phyloP scores from a whole-genome alignment of 2,888 invertebrate genomes.

The Drosophila vallismaia region DNA sequence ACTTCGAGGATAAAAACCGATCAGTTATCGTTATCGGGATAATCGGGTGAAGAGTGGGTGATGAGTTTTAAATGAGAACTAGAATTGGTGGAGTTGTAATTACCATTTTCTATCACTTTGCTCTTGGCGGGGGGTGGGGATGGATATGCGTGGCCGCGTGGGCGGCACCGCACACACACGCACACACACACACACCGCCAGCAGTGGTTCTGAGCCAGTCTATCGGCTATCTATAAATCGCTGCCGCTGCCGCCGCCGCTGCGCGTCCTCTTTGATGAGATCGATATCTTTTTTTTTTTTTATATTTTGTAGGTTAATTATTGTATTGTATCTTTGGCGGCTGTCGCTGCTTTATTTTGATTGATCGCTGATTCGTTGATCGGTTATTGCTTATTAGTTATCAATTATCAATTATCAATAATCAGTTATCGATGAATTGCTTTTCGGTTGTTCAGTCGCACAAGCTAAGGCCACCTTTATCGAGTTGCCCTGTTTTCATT shows the following conservation, averaged over 20 bases:
- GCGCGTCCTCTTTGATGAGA: slow-evolving; percentile 27
- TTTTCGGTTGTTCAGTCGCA: slow-evolving; percentile 67
- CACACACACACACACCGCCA: slow-evolving; percentile 73
- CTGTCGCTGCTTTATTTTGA: slow-evolving; percentile 28
- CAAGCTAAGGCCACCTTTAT: slow-evolving; percentile 74
- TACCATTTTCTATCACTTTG: slow-evolving; percentile 83
- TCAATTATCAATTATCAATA: slow-evolving; percentile 33
- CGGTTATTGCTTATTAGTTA: slow-evolving; percentile 48
- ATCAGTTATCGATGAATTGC: slow-evolving; percentile 31
- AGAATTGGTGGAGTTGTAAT: slow-evolving; percentile 77
- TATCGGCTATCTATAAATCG: slow-evolving; percentile 37
- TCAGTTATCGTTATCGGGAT: slow-evolving; percentile 19
- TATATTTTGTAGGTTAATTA: slow-evolving; percentile 12
- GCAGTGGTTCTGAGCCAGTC: slow-evolving; percentile 58
- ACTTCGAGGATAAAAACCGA: slow-evolving; percentile 15
- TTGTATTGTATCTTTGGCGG: slow-evolving; percentile 12
- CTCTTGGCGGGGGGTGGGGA: slow-evolving; percentile 64
- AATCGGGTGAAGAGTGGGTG: slow-evolving; percentile 29
- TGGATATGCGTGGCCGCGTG: slow-evolving; percentile 77
- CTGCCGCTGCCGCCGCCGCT: slow-evolving; percentile 39
- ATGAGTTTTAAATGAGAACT: slow-evolving; percentile 66
- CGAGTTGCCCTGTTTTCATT: slow-evolving; percentile 48
- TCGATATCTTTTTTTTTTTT: slow-evolving; percentile 14
- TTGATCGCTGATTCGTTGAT: slow-evolving; percentile 37
- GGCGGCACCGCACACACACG: slow-evolving; percentile 77